These are phyloP conservation scores for Wiebesia pumilae DNA, from an alignment of 1,140 invertebrate species.

Conservation along the genomic window DNA sequence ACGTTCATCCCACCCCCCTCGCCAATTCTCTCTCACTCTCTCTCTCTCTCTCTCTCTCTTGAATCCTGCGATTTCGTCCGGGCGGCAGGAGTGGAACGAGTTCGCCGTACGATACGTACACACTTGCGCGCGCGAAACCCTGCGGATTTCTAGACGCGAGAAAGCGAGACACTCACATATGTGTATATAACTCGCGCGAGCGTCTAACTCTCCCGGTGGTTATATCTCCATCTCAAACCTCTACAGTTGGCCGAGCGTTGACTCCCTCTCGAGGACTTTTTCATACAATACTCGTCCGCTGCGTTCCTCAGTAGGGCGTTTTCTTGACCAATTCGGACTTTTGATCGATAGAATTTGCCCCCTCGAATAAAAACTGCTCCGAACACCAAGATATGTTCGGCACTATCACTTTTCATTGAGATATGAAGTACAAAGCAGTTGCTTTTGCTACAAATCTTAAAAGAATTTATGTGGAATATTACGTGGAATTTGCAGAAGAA, in stretches of 20 bases:
- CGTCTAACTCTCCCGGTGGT: conserved; percentile 54
- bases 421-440: no score
- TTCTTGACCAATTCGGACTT: background rate
- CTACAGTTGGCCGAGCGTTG: conserved; percentile 54
- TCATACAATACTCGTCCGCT: background rate
- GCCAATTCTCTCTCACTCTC: conserved; percentile 55
- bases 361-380: background rate
- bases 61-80: conserved; percentile 59
- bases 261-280: background rate
- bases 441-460: no score
- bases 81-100: conserved; percentile 33
- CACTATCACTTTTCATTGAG: no score
- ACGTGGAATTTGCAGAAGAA: no score
- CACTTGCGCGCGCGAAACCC: background rate
- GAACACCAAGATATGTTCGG: background rate
- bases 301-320: background rate
- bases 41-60: conserved; percentile 56
- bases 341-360: background rate
- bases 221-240: conserved; percentile 69
- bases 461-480: no score
- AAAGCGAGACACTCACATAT: background rate
- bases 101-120: conserved; percentile 46
- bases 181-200: conserved; percentile 64
- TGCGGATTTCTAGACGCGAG: background rate
- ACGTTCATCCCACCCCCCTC: conserved; percentile 44